Evolutionary conservation across 92 coral and sea anemone species (phyloP), one percentile per base, ranked within the genome.

Genomic region (Porites evermanni): DNA sequence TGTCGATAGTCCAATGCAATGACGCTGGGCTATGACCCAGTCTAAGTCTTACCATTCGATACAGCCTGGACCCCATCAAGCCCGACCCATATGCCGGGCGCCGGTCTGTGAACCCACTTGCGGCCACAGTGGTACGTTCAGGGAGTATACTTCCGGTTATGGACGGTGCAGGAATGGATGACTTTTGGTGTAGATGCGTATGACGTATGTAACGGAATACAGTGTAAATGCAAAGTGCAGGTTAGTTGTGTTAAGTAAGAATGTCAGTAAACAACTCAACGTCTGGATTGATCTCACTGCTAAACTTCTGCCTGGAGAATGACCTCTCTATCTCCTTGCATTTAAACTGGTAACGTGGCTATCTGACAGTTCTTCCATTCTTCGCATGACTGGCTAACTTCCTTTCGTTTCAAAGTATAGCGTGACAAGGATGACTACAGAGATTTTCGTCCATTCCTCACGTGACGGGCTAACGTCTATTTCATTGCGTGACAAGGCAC

Each of bases 181-280:
- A 74, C 87, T 83, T 83, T 83, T 73, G 73, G 74, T 64, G 80
- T 47, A 83, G 79, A 67, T 64, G 74, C 56, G 87, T 74, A 83
- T 83, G 87, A 74, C 18, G 86, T 70, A 69, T 60, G 53, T 32
- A 81, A 70, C 65, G 86, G 60, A 83, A 79, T 83, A 83, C 65
- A 74, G 87, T 73, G 87, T 74, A 83, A 73, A 50, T 73, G 87
- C 80, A 83, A 73, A 50, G 87, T 83, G 87, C 53, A 44, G 80
- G 87, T 83, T 83, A 83, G 87, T 83, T 60, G 53, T 38, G 70
- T 12, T 13, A 61, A 4, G 9, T 47, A 51, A 72, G 20, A 12
- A 23, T 21, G 80, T 76, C 24, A 76, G 7, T 26, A 11, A 59
- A 38, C 26, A 70, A 7, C 13, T 81, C 77, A 29, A 81, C 77